Evolutionary conservation across 2,113 vertebrate genomes (phyloP), one percentile per base, ranked within the genome.

Genomic region (Vimba vimba): DNA sequence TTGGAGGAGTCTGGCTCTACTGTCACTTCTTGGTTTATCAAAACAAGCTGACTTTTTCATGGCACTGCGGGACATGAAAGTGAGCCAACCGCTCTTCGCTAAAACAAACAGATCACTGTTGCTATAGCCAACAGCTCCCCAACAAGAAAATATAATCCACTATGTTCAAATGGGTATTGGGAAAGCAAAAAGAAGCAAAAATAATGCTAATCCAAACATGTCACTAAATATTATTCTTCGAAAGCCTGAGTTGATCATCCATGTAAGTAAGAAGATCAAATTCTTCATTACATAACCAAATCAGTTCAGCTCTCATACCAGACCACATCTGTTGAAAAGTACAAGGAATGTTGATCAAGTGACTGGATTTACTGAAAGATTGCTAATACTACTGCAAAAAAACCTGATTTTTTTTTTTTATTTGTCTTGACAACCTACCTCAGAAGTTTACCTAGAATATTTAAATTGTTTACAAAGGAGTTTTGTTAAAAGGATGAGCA

Each of bases 21-120:
- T 68, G 79, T 52, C 57, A 71, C 55, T 73, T 36, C 19, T 10
- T 39, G 36, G 50, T 73, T 80, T 45, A 81, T 80, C 68, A 59
- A 43, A 64, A 79, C 5, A 33, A 81, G 55, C 23, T 15, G 52
- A 81, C 64, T 19, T 74, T 79, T 80, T 73, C 68, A 82, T n/a
- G 8, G 39, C 85, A 81, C 79, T 3, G 19, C 68, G 4, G 57
- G 79, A 86, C 79, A 75, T 74, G 39, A 86, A 86, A 81, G 21
- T 59, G 17, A 57, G 19, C 64, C 50, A 79, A 25, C 25, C 36
- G 1, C 62, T 64, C 43, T 21, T 79, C 12, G 52, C 55, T 45
- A 62, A 85, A 73, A 80, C 77, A 85, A 85, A 79, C 76, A 74
- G 79, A 60, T 71, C 66, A 50, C 39, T 73, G 66, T 74, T 71